Base-by-base conservation (phyloP, 2,113 vertebrate species). In the Spilogale gracilis region DNA sequence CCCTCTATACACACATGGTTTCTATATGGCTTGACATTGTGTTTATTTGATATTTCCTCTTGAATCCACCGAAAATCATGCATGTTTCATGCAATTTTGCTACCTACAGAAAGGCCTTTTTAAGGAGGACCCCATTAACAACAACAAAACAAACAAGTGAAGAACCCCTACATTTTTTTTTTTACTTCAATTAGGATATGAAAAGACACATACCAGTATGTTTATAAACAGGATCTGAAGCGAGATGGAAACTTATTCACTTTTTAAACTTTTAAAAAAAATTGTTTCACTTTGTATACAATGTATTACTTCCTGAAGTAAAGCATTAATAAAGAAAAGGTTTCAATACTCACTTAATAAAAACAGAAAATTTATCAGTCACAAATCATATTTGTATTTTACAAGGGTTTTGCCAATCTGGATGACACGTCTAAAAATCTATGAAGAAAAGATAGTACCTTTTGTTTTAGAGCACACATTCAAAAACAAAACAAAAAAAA, bases 321-420 rank as follows among this genome's bases (percentile, higher is more conserved):
- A 92, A 93, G 85, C 11, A 54, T 69, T 82, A 60, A 48, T 89
- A 65, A 93, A 89, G 20, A 93, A 83, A 96, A 74, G 48, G 25
- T 83, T 90, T 93, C 8, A 89, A 52, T 84, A 32, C 1, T n/a
- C 27, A 78, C 78, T 93, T 94, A 87, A 85, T 87, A 86, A 83
- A 73, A 89, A 67, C 3, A 86, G 11, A 65, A 85, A 58, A 94
- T 78, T 88, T 85, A 67, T 20, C 45, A 87, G 60, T 88, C 45
- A 65, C 52, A 91, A 78, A 89, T 56, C 89, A 81, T 87, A 96
- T 95, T 94, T 95, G 6, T 63, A 92, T 67, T 78, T 97, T 95
- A 60, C n/a, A 80, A 88, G 23, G 9, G 27, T 89, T 95, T 97
- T 95, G 52, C 23, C 73, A 61, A 11, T 92, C 38, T 81, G 79